Conservation (phyloP, 2,797 vertebrate species). For the Arnoldichthys spilopterus region DNA sequence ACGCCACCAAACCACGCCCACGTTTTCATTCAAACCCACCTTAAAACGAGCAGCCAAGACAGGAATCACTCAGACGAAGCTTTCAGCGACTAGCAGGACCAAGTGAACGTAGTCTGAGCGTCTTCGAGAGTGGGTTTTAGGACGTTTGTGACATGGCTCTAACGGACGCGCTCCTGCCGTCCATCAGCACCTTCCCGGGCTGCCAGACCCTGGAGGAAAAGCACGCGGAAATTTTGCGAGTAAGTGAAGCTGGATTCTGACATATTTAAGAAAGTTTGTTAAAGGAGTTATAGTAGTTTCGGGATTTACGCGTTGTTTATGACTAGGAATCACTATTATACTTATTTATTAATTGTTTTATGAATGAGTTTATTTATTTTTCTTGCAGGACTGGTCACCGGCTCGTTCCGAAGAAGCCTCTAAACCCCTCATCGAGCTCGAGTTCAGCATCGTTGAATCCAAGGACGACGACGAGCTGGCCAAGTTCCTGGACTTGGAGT, state of each 20-base stretch:
- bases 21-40: slow-evolving; percentile 19
- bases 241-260: slow-evolving; percentile 68
- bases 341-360: too few relatives aligned
- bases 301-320: too few relatives aligned
- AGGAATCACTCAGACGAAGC: slow-evolving; percentile 15
- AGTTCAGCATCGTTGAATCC: slow-evolving; percentile 78
- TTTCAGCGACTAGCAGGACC: slow-evolving; percentile 45
- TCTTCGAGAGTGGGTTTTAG: not conserved
- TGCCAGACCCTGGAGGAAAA: slow-evolving; percentile 71
- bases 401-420: slow-evolving; percentile 54
- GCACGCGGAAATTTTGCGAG: slow-evolving; percentile 72
- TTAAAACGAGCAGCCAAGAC: slow-evolving; percentile 47
- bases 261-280: too few relatives aligned
- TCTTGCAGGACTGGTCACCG: slow-evolving; percentile 66
- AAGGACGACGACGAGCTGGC: slow-evolving; percentile 88
- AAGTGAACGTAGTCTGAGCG: slow-evolving; percentile 8
- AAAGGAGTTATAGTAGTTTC: too few relatives aligned
- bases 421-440: slow-evolving; percentile 74
- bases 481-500: slow-evolving; percentile 89
- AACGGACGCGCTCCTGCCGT: slow-evolving; percentile 76
- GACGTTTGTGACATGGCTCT: slow-evolving; percentile 74
- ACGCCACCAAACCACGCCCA: slow-evolving; percentile 61
- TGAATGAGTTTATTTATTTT: not conserved
- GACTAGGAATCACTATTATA: too few relatives aligned
- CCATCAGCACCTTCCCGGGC: slow-evolving; percentile 71